These are phyloP conservation scores for Chiloscyllium punctatum DNA, from an alignment of 2,797 vertebrate genomes.

Conservation along the genomic window DNA sequence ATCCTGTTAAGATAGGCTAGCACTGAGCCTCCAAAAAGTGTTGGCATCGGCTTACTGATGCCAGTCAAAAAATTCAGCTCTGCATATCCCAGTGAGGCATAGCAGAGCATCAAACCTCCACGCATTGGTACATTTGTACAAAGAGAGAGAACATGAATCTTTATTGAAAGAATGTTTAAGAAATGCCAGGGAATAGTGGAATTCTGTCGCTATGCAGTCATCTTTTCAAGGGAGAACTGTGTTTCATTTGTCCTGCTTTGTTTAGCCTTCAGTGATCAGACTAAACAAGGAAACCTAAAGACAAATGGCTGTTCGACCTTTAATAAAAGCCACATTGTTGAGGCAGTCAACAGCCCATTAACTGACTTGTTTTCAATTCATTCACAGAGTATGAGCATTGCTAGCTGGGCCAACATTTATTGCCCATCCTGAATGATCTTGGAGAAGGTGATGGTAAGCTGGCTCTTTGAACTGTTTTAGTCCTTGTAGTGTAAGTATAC, in stretches of 20 bases:
- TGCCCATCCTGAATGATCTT: too few relatives aligned
- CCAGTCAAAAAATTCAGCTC: background rate
- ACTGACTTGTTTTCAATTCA: too few relatives aligned
- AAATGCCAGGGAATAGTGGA: background rate
- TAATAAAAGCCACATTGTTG: background rate
- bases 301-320: background rate
- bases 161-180: background rate
- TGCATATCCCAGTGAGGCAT: background rate
- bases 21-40: background rate
- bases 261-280: background rate
- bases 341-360: background rate
- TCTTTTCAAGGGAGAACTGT: background rate
- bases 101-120: background rate
- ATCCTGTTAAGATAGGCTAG: too few relatives aligned
- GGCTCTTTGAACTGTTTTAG: too few relatives aligned
- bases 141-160: background rate
- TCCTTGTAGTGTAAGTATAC: too few relatives aligned
- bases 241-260: background rate
- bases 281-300: background rate
- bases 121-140: background rate
- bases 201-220: background rate
- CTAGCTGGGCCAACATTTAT: too few relatives aligned
- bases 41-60: background rate
- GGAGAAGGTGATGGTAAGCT: too few relatives aligned
- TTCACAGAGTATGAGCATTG: too few relatives aligned